Percentiles rank a stretch among this genome's conserved stretches.
These are phyloP conservation scores for Pseudomugil tenellus DNA, from an alignment of 2,797 vertebrate species.

Conservation along the genomic window DNA sequence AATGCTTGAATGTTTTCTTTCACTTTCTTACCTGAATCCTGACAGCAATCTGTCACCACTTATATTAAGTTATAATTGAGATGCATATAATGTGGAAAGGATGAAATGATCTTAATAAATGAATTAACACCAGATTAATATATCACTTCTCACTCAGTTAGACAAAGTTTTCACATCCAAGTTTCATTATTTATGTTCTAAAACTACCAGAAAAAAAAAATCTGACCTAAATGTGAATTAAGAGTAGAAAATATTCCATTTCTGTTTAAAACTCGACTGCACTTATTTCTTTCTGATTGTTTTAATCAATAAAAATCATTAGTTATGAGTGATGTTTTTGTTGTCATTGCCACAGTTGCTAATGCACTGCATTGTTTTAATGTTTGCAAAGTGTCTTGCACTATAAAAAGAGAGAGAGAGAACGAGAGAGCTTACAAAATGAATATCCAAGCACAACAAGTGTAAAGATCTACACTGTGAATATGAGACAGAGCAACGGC, in stretches of 20 bases:
- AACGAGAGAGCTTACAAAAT: too few relatives aligned
- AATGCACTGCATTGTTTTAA: too few relatives aligned
- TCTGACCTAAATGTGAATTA: not conserved
- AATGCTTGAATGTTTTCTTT: conserved; percentile 10
- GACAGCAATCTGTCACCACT: conserved; percentile 6
- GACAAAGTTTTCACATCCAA: not conserved
- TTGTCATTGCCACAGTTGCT: too few relatives aligned
- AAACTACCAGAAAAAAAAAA: conserved; percentile 2
- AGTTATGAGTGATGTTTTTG: too few relatives aligned
- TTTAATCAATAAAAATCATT: too few relatives aligned
- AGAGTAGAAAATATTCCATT: not conserved
- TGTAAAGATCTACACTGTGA: too few relatives aligned
- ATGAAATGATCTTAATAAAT: conserved; percentile 13
- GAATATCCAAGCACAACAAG: too few relatives aligned
- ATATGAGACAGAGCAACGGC: too few relatives aligned
- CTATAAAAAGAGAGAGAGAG: too few relatives aligned
- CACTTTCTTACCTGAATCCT: conserved; percentile 11
- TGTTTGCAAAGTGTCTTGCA: too few relatives aligned
- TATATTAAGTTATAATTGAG: conserved; percentile 24
- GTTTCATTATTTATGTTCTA: not conserved
- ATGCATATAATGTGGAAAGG: conserved; percentile 31
- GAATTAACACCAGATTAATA: conserved; percentile 9
- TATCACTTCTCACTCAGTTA: conserved; percentile 1
- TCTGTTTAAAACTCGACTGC: not conserved
- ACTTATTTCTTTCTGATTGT: too few relatives aligned